Base-by-base conservation (phyloP, 2,888 invertebrate species). In the Homarus gammarus region DNA sequence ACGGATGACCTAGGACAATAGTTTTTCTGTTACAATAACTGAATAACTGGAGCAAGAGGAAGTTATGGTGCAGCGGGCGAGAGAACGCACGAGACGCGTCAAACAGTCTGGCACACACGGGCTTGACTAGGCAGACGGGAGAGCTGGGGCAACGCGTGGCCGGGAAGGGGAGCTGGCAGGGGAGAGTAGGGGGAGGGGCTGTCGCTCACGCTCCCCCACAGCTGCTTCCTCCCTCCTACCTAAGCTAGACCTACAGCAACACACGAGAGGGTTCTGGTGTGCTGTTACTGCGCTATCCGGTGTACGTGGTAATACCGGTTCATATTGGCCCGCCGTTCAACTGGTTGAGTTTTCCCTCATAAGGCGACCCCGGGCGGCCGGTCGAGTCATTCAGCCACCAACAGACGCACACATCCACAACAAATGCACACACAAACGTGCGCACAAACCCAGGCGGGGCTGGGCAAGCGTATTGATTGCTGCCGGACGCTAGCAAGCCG, bases 401-500 rank as follows among this genome's bases (percentile, higher is more conserved):
- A 70, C 49, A 83, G 51, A 84, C 82, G 70, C 44, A 83, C 83
- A 38, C 72, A 70, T 31, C 44, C 82, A 82, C 72, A 72, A 72
- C 83, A 83, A 31, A 72, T 36, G 27, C 83, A 51, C 83, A 84
- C 56, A 84, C 84, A 49, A 73, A 84, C 73, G 51, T 36, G 40
- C 84, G 56, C 72, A 84, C 84, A 51, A 18, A 84, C 73, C n/a
- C 49, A 84, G 73, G 73, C 84, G 51, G 84, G 84, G 84, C 73
- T 73, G 73, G 73, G 84, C 84, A 84, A 51, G 84, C 84, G 84
- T 84, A 84, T 84, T 84, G 84, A 84, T 84, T 84, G 73, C 73
- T 84, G 56, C 84, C 56, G 84, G 73, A 84, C 84, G 84, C 84
- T 73, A 36, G 51, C 84, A 73, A 73, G 84, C 84, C 81, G 81